Evolutionary conservation across 2,888 invertebrate species (phyloP).

Genomic region (Stegophylla sp.): DNA sequence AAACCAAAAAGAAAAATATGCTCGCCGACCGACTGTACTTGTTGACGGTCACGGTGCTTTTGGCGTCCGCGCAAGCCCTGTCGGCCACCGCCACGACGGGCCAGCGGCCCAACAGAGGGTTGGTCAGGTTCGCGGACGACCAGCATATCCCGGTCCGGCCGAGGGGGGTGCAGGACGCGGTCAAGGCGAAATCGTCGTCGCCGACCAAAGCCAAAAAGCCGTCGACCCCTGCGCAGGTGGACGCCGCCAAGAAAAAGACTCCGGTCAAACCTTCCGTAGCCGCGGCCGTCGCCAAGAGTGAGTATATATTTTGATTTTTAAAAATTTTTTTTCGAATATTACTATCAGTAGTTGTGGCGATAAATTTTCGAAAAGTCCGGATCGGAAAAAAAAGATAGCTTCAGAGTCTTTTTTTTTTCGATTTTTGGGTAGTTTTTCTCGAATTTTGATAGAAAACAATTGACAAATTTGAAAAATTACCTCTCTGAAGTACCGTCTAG

Average conservation of each 20-base stretch:
- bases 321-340: too few species aligned
- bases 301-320: too few species aligned
- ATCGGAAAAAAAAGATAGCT: too few species aligned
- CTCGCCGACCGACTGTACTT: slow-evolving; percentile 17
- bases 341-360: too few species aligned
- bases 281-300: slow-evolving; percentile 15
- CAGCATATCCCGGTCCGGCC: slow-evolving; percentile 27
- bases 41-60: slow-evolving; percentile 12
- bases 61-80: slow-evolving; percentile 14
- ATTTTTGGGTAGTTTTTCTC: too few species aligned
- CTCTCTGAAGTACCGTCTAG: too few species aligned
- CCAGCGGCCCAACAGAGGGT: slow-evolving; percentile 11
- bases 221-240: background rate
- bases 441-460: too few species aligned
- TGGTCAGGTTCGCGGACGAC: slow-evolving; percentile 42
- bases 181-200: slow-evolving; percentile 22
- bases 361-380: too few species aligned
- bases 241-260: slow-evolving; percentile 29
- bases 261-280: slow-evolving; percentile 31
- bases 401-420: too few species aligned
- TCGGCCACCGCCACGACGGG: background rate
- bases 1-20: background rate
- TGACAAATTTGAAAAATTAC: too few species aligned
- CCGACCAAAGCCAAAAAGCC: slow-evolving; percentile 45
- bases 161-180: background rate